phyloP scores from a whole-genome alignment of 2,888 invertebrate species.

The Chymomyza caudatula region DNA sequence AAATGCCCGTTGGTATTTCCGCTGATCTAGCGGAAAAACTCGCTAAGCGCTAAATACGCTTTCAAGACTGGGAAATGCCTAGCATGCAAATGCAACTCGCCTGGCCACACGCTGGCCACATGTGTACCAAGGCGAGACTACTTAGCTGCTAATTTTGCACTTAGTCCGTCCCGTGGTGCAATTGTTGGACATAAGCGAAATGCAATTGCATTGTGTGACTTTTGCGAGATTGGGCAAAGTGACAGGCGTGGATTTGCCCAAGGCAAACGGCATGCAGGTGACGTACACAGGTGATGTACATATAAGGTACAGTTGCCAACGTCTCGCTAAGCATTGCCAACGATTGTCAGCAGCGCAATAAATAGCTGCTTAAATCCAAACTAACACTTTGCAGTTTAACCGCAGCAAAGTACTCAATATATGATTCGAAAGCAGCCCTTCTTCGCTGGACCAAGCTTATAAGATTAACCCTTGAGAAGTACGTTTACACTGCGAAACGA shows the following conservation, averaged over 20 bases:
- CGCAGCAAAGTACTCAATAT: too few species aligned
- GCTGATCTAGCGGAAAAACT: background rate
- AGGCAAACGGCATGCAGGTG: background rate
- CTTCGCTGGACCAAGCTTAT: too few species aligned
- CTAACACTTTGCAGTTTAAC: too few species aligned
- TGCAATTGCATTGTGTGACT: background rate
- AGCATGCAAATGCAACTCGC: slow-evolving; percentile 34
- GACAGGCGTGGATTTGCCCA: slow-evolving; percentile 19
- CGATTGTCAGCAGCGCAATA: too few species aligned
- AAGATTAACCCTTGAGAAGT: too few species aligned
- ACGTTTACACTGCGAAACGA: too few species aligned
- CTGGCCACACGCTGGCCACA: slow-evolving; percentile 3
- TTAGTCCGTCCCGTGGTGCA: background rate
- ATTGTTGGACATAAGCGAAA: background rate
- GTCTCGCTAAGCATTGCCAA: background rate
- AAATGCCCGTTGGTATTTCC: slow-evolving; percentile 41
- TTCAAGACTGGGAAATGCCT: slow-evolving; percentile 41
- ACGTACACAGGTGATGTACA: background rate
- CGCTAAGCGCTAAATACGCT: background rate
- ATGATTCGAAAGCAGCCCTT: too few species aligned
- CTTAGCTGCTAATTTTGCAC: slow-evolving; percentile 31
- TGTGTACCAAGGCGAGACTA: slow-evolving; percentile 24
- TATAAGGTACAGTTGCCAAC: slow-evolving; percentile 29
- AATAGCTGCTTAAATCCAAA: background rate
- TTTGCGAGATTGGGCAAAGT: slow-evolving; percentile 2